Evolutionary conservation across 1,140 invertebrate genomes (phyloP).

Genomic region (Amyelois transitella): DNA sequence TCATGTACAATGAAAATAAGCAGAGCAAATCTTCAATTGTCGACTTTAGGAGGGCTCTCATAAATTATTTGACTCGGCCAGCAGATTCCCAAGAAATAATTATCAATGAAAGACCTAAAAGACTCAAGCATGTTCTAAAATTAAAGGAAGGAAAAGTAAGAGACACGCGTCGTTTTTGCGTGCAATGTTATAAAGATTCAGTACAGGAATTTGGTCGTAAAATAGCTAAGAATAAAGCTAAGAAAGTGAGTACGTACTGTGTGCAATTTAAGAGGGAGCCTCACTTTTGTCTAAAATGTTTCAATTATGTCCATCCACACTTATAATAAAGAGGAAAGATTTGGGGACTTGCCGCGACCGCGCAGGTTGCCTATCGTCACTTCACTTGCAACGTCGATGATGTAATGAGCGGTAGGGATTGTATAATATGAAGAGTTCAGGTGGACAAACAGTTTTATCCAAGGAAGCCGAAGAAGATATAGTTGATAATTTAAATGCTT

Average conservation of each 20-base stretch:
- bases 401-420: too few species aligned
- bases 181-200: slow-evolving; percentile 34
- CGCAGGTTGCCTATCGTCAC: too few species aligned
- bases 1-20: slow-evolving; percentile 28
- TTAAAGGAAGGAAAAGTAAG: slow-evolving; percentile 37
- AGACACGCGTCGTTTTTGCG: slow-evolving; percentile 33
- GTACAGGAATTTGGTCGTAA: slow-evolving; percentile 29
- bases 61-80: slow-evolving; percentile 29
- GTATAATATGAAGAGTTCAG: slow-evolving; percentile 5
- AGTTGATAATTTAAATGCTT: slow-evolving; percentile 20
- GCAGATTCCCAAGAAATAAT: slow-evolving; percentile 33
- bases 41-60: slow-evolving; percentile 25
- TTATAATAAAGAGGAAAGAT: too few species aligned
- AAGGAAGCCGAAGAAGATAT: slow-evolving; percentile 12
- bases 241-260: slow-evolving; percentile 39
- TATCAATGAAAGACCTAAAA: slow-evolving; percentile 38
- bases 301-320: slow-evolving; percentile 38
- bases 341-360: too few species aligned
- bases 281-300: slow-evolving; percentile 36
- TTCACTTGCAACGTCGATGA: too few species aligned
- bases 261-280: slow-evolving; percentile 27
- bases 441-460: slow-evolving; percentile 15
- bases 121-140: slow-evolving; percentile 37
- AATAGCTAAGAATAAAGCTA: slow-evolving; percentile 18
- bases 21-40: slow-evolving; percentile 26